Percentiles rank a stretch among this genome's conserved stretches.
Evolutionary conservation across 2,797 vertebrate genomes (phyloP).

Genomic region (Acipenser transmontanus): DNA sequence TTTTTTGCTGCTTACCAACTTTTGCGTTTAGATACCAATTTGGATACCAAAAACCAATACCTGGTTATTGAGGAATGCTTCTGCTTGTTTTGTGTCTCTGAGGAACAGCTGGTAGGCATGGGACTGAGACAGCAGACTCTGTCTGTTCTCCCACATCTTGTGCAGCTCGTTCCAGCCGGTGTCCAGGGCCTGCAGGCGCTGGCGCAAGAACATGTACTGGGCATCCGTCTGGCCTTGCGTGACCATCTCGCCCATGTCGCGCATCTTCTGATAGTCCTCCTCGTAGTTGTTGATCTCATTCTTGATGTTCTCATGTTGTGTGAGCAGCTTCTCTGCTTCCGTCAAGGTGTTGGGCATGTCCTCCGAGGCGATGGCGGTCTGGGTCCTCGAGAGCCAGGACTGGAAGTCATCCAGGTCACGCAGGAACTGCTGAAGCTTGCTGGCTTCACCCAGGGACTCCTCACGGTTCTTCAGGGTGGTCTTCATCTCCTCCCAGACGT

Average conservation of each 20-base stretch:
- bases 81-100: conserved; percentile 84
- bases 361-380: conserved; percentile 92
- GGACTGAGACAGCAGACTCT: conserved; percentile 90
- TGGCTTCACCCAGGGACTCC: conserved; percentile 91
- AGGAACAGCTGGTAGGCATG: conserved; percentile 85
- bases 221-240: conserved; percentile 92
- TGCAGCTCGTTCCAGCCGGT: conserved; percentile 97
- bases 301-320: conserved; percentile 91
- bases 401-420: conserved; percentile 96
- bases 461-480: conserved; percentile 86
- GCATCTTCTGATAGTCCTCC: conserved; percentile 97
- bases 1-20: no score
- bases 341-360: conserved; percentile 93
- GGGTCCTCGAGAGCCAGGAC: conserved; percentile 91
- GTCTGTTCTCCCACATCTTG: conserved; percentile 98
- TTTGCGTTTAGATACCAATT: no score
- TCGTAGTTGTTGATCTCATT: conserved; percentile 94
- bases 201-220: conserved; percentile 95
- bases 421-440: conserved; percentile 95
- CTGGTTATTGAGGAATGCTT: conserved; percentile 83
- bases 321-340: conserved; percentile 91
- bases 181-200: conserved; percentile 89
- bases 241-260: conserved; percentile 98
- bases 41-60: conserved; percentile 18
- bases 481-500: conserved; percentile 96